phyloP scores from a whole-genome alignment of 1,140 invertebrate genomes.

The Gryllus bimaculatus region DNA sequence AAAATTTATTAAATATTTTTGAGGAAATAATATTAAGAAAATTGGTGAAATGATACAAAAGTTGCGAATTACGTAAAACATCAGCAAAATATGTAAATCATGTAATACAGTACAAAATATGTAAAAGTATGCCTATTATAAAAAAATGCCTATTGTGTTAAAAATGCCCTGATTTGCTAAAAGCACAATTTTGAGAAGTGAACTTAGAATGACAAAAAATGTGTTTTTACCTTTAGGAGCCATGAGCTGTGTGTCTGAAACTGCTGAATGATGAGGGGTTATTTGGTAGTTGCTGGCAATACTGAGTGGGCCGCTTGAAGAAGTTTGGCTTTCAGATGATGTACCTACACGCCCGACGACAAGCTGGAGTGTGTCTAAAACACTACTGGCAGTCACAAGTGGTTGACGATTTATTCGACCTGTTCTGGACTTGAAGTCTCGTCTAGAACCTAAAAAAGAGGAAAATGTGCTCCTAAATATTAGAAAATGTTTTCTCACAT shows the following conservation, averaged over 20 bases:
- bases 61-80: not conserved
- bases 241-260: not conserved
- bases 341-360: not conserved
- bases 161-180: too few relatives aligned
- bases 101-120: too few relatives aligned
- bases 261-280: slow-evolving; percentile 6
- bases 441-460: not conserved
- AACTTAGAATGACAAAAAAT: not conserved
- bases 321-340: not conserved
- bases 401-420: not conserved
- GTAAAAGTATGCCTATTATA: too few relatives aligned
- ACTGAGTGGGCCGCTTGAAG: slow-evolving; percentile 14
- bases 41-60: not conserved
- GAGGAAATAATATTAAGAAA: not conserved
- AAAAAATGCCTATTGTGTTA: too few relatives aligned
- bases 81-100: too few relatives aligned
- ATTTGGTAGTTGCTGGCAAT: not conserved
- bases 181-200: too few relatives aligned
- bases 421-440: not conserved
- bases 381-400: slow-evolving; percentile 11
- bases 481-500: not conserved
- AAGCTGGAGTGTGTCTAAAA: slow-evolving; percentile 16
- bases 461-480: not conserved
- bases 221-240: not conserved
- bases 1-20: not conserved